Conservation (phyloP, 2,797 vertebrate genomes). For the Acanthornis magna region DNA sequence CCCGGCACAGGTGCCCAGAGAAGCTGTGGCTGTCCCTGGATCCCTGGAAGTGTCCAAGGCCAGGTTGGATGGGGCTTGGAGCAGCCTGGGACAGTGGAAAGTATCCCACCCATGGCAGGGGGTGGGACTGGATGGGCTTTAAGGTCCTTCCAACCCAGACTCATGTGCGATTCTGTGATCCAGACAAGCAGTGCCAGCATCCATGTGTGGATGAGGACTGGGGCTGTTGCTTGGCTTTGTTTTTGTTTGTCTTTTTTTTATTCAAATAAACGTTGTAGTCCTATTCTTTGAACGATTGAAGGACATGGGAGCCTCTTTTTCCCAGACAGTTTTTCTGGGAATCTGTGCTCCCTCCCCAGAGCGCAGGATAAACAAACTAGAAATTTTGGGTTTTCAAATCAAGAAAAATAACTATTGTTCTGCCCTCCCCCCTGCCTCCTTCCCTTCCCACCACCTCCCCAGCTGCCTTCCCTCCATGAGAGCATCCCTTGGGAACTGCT, state of each 20-base stretch:
- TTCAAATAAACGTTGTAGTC: not conserved
- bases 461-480: not conserved
- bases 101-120: not conserved
- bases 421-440: not conserved
- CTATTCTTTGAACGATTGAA: not conserved
- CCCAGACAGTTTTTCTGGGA: conserved; percentile 39
- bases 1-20: not conserved
- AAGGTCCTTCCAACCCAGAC: not conserved
- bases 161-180: not conserved
- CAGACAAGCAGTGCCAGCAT: not conserved
- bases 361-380: not conserved
- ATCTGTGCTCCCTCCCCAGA: not conserved
- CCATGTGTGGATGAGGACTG: not conserved
- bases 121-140: accelerated
- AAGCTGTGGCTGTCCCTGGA: not conserved
- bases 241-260: not conserved
- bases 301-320: not conserved
- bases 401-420: conserved; percentile 52
- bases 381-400: conserved; percentile 18
- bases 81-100: not conserved
- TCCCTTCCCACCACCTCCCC: conserved; percentile 28
- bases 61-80: accelerated
- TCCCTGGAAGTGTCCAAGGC: not conserved
- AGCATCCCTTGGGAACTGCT: not conserved
- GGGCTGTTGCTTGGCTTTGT: not conserved